These are phyloP conservation scores for Oenanthe oenanthe DNA, from an alignment of 2,113 vertebrate species.

Conservation along the genomic window DNA sequence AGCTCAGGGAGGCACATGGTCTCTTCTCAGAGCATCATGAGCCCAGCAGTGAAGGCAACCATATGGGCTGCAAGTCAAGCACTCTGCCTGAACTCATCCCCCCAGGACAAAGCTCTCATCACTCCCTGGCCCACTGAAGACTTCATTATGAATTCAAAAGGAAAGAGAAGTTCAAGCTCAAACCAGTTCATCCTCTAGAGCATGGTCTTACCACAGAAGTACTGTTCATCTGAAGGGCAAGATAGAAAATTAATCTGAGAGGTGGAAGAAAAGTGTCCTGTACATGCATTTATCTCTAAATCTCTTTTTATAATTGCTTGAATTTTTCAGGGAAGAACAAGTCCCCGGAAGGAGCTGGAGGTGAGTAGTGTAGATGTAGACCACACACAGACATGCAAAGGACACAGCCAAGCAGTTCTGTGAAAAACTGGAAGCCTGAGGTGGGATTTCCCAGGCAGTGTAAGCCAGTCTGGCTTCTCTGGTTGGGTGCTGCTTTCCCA, in stretches of 20 bases:
- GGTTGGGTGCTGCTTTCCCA: neutral
- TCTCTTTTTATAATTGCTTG: neutral
- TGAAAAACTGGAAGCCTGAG: neutral
- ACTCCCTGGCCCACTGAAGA: neutral
- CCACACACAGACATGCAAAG: neutral
- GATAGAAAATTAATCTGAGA: neutral
- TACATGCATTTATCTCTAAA: neutral
- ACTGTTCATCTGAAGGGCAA: neutral
- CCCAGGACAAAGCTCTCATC: neutral
- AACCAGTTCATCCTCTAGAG: neutral
- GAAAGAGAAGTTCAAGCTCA: slow-evolving; percentile 1
- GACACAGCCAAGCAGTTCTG: neutral
- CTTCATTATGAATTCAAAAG: neutral
- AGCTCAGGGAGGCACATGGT: neutral
- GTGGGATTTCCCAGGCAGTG: neutral
- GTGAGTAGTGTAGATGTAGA: neutral
- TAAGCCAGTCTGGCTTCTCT: neutral
- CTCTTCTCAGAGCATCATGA: neutral
- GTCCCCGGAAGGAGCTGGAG: neutral
- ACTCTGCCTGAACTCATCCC: neutral
- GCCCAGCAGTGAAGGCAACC: neutral
- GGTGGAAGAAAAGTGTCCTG: neutral
- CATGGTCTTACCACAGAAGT: neutral
- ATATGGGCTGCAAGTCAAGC: neutral
- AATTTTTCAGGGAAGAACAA: neutral